phyloP scores from a whole-genome alignment of 2,888 invertebrate genomes.

The Nymphalis c-album region DNA sequence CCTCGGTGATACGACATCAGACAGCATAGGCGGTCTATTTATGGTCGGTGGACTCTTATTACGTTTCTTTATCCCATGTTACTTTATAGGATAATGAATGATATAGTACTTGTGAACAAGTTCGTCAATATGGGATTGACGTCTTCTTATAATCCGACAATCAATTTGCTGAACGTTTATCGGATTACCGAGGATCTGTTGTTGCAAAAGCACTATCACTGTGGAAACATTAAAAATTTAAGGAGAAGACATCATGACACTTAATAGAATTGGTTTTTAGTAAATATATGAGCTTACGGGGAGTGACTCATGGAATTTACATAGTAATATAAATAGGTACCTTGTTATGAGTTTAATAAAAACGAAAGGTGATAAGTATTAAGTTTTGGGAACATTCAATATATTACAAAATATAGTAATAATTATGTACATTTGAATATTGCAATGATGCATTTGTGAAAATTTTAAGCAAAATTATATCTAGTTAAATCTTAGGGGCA shows the following conservation, averaged over 20 bases:
- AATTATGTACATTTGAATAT: background rate
- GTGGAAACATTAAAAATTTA: background rate
- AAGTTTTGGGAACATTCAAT: background rate
- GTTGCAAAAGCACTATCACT: background rate
- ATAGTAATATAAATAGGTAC: background rate
- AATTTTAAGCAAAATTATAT: background rate
- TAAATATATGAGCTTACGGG: background rate
- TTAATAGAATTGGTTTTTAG: background rate
- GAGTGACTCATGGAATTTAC: background rate
- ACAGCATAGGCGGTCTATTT: too few relatives aligned
- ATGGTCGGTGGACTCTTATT: too few relatives aligned
- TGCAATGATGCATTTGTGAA: background rate
- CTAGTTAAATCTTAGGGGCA: background rate
- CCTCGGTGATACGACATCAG: too few relatives aligned
- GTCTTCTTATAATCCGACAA: too few relatives aligned
- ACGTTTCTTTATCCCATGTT: too few relatives aligned
- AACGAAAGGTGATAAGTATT: background rate
- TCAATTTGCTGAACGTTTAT: too few relatives aligned
- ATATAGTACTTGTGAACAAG: too few relatives aligned
- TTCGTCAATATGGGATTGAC: too few relatives aligned
- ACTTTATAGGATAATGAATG: too few relatives aligned
- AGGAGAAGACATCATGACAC: background rate
- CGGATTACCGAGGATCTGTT: too few relatives aligned
- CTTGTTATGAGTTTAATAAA: background rate
- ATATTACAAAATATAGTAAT: background rate